phyloP scores from a whole-genome alignment of 2,797 vertebrate genomes.

The Peromyscus eremicus region DNA sequence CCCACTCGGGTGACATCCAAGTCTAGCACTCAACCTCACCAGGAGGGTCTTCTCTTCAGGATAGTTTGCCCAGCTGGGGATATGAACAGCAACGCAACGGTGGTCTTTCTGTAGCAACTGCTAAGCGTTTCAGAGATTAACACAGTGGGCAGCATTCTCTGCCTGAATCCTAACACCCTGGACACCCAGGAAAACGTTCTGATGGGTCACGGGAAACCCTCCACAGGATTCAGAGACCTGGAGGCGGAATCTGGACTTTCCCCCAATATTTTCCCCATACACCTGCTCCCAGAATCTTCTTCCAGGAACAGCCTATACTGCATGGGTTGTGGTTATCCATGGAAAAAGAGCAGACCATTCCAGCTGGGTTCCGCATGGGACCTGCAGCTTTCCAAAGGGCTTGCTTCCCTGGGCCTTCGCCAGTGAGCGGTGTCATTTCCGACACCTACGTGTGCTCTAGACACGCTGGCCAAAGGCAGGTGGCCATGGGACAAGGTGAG shows the following conservation, averaged over 20 bases:
- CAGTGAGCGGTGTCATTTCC: background rate
- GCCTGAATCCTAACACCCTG: background rate
- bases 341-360: background rate
- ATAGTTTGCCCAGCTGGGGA: background rate
- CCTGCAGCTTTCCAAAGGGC: background rate
- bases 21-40: background rate
- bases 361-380: background rate
- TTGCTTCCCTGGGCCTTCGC: background rate
- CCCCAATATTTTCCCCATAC: background rate
- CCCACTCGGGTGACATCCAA: background rate
- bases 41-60: background rate
- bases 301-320: slow-evolving; percentile 1
- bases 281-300: background rate
- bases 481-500: background rate
- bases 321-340: background rate
- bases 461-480: background rate
- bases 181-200: background rate
- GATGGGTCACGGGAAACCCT: background rate
- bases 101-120: background rate
- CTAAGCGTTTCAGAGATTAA: background rate
- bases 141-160: background rate
- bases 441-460: background rate
- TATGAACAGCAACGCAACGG: background rate
- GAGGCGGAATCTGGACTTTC: background rate
- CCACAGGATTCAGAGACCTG: background rate